Evolutionary conservation across 2,113 vertebrate species (phyloP).

Genomic region (Trachemys scripta): DNA sequence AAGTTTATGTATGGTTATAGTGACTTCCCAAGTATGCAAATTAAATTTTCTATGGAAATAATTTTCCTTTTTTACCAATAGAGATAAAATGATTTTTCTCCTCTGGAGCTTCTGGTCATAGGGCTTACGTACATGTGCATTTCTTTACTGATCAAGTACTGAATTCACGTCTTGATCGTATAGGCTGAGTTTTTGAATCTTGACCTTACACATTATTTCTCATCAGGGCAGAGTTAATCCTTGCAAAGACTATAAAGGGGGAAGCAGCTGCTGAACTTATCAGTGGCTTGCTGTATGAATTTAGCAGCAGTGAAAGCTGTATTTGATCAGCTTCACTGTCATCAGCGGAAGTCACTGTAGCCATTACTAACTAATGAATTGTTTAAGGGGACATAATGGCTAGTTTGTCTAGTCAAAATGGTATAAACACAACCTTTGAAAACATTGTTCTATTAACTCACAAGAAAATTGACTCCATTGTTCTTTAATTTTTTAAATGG

Average conservation of each 20-base stretch:
- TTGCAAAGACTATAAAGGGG: not conserved
- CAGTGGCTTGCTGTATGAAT: conserved; percentile 55
- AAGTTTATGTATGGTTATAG: not conserved
- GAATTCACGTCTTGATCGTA: not conserved
- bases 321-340: conserved; percentile 78
- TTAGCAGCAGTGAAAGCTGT: conserved; percentile 72
- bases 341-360: conserved; percentile 82
- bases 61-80: not conserved
- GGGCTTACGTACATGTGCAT: fast-evolving
- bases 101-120: not conserved
- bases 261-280: conserved; percentile 5
- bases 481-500: conserved; percentile 77
- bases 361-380: conserved; percentile 80
- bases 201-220: not conserved
- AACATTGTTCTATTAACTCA: conserved; percentile 64
- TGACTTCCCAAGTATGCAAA: not conserved
- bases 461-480: conserved; percentile 64
- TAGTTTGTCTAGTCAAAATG: conserved; percentile 79
- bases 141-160: not conserved
- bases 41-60: not conserved
- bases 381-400: conserved; percentile 77
- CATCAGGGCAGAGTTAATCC: not conserved
- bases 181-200: not conserved
- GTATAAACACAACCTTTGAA: conserved; percentile 72
- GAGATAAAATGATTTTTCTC: not conserved